Conservation (phyloP, 2,797 vertebrate genomes). For the Catostomus latipinnis region DNA sequence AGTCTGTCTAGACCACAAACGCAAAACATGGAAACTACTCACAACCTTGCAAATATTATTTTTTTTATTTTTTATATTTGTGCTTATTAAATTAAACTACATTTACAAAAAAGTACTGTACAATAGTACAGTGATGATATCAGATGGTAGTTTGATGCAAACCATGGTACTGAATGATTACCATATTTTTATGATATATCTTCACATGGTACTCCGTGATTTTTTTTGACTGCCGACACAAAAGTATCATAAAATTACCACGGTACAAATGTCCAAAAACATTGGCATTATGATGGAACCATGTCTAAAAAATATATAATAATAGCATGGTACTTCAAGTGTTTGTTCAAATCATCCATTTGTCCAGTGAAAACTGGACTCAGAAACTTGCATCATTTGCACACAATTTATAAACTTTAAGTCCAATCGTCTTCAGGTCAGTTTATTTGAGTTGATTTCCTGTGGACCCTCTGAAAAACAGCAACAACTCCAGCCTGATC, state of each 20-base stretch:
- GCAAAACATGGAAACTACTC: not conserved
- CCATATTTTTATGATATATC: not conserved
- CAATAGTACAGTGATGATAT: not conserved
- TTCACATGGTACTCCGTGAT: no score
- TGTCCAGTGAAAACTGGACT: not conserved
- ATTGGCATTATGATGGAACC: not conserved
- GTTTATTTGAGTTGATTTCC: conserved; percentile 3
- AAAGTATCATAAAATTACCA: not conserved
- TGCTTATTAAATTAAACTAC: not conserved
- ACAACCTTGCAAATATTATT: not conserved
- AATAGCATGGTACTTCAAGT: not conserved
- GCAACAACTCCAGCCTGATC: not conserved
- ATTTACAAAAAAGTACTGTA: not conserved
- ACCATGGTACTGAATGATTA: not conserved
- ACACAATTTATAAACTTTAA: not conserved
- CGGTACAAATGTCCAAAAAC: not conserved
- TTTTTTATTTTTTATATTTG: not conserved
- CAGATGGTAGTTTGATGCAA: not conserved
- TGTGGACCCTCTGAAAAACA: not conserved
- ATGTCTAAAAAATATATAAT: not conserved
- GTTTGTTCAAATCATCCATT: not conserved
- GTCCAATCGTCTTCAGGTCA: not conserved
- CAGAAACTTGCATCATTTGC: not conserved
- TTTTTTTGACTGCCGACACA: no score
- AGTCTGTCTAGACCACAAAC: conserved; percentile 34